Base-by-base conservation (phyloP, 2,888 invertebrate genomes). In the Notodonta ziczac region DNA sequence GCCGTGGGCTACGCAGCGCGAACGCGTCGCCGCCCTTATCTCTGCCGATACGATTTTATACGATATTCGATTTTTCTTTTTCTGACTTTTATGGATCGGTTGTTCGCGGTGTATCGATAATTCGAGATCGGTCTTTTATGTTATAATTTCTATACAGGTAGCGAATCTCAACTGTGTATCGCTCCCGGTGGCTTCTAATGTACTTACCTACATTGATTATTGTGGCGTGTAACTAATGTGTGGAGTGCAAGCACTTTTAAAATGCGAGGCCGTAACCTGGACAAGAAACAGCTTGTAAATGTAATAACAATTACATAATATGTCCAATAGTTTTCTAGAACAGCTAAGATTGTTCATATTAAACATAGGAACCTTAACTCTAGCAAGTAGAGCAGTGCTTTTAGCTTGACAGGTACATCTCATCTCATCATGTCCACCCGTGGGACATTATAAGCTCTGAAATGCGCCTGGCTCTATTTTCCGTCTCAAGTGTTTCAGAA, bases 31-130 rank as follows among this genome's bases (percentile, higher is more conserved):
- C 85, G 86, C 87, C 88, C 89, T 91, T 91, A 91, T 91, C 92
- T 89, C 70, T 80, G 81, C 83, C 85, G 89, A 88, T 91, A 86
- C 90, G 86, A 90, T 91, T 91, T 92, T 91, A 91, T 93, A 88
- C 87, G 88, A 89, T 88, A 90, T 85, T 86, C 84, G 78, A 87
- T 88, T 89, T 89, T 90, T 88, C 83, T 88, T 91, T 90, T 91
- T 91, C 77, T 87, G 87, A 90, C 88, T 86, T 90, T 92, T 90
- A 91, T 90, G 89, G 85, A 91, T 91, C 87, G 91, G 85, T 88
- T 88, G 89, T 90, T 91, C 89, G 85, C 88, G 77, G 85, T 87
- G 87, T 88, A 89, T 88, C 90, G 89, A 90, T 92, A 92, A 89
- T 90, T 91, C 87, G 84, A 87, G 82, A 88, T 88, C 83, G 83